Evolutionary conservation across 2,888 invertebrate genomes (phyloP), one percentile per base, ranked within the genome.

Genomic region (Pterobdella sp.): DNA sequence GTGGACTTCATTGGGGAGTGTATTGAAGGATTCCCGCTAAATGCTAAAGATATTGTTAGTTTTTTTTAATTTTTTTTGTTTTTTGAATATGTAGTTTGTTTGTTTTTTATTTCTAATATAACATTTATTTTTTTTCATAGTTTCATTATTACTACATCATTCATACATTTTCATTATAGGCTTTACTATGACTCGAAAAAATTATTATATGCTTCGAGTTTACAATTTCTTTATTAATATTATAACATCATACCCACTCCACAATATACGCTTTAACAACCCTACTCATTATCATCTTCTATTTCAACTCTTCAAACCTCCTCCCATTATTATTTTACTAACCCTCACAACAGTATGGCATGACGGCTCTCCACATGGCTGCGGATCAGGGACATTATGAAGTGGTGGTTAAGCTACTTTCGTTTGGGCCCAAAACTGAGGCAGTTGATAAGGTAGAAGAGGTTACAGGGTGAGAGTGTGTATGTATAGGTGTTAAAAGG

Each of bases 1-100:
- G 60, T 71, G 32, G 71, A 71, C 26, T 71, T 71, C 63, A 35
- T 71, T 29, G 60, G 71, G 1, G 71, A 71, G 56, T 71, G 71
- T 34, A 29, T 71, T 35, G 1, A 7, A 3, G 71, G 71, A n/a
- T 71, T 71, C 56, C 18, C 56, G 35, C n/a, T 71, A 2, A 31
- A 56, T 4, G 37, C 32, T 34, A 63, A 36, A 35, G 71, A 71
- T n/a, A 31, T 31, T 22, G 71, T 71, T 7, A 32, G 36, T 63
- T 18, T 32, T 31, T 1, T 52, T 22, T 36, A 42, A 22, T 14
- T 42, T 42, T 42, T 42, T 22, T 42, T 14, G 22, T 42, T 42
- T 42, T 42, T 42, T 22, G 49, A 14, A 14, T 14, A 42, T 14
- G 22, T 42, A 42, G 49, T 42, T 42, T 42, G 7, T 42, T 14